Conservation (phyloP, 2,113 vertebrate genomes). For the Neogale vison region DNA sequence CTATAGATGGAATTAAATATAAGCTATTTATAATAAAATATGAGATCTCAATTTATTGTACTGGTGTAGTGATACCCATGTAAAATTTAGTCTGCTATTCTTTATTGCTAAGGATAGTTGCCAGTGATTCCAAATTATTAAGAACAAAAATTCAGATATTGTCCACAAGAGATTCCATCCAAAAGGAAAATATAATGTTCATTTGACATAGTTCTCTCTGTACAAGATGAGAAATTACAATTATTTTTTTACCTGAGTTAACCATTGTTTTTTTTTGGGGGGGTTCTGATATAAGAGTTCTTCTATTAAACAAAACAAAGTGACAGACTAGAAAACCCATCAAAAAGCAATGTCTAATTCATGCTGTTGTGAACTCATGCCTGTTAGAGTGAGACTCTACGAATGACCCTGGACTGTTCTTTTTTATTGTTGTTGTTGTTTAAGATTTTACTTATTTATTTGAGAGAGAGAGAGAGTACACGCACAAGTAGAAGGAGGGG, state of each 20-base stretch:
- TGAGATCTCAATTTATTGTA: background rate
- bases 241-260: background rate
- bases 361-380: background rate
- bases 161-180: background rate
- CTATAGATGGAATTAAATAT: background rate
- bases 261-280: background rate
- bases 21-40: background rate
- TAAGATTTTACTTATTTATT: no score
- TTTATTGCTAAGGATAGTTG: background rate
- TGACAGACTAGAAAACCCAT: background rate
- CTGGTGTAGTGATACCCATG: rapidly evolving
- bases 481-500: no score
- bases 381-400: background rate
- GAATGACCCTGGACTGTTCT: background rate
- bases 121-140: background rate
- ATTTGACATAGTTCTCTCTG: background rate
- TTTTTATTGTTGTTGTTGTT: no score
- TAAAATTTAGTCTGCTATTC: background rate
- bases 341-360: background rate
- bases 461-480: no score
- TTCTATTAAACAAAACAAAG: background rate
- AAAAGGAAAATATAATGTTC: background rate
- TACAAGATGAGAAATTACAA: background rate
- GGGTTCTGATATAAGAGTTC: background rate
- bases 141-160: background rate